Percentiles rank a stretch among this genome's conserved stretches.
Conservation (phyloP, 2,888 invertebrate genomes). For the Phaedon cochleariae region DNA sequence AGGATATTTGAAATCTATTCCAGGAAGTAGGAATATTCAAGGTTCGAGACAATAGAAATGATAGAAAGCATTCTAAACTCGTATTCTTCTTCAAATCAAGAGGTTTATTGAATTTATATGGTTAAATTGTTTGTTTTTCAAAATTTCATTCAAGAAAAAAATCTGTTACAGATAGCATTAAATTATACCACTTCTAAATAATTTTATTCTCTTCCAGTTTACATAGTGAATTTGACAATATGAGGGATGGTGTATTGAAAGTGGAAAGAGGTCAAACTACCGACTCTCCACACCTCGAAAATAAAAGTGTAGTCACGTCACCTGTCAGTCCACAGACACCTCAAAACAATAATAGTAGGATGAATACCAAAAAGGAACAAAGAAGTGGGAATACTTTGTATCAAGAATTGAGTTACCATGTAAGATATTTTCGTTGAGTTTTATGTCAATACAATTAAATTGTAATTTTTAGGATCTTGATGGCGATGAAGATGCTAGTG, state of each 20-base stretch:
- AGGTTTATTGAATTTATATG: too few species aligned
- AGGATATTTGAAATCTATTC: too few species aligned
- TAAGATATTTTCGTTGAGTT: slow-evolving; percentile 38
- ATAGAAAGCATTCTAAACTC: too few species aligned
- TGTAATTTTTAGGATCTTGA: slow-evolving; percentile 73
- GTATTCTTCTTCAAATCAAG: too few species aligned
- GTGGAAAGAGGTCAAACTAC: slow-evolving; percentile 61
- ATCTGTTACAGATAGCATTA: too few species aligned
- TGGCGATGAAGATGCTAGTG: slow-evolving; percentile 86
- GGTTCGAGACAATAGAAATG: too few species aligned
- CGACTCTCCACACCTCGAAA: slow-evolving; percentile 59
- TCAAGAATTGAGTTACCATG: slow-evolving; percentile 89
- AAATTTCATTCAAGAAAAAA: too few species aligned
- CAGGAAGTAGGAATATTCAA: too few species aligned
- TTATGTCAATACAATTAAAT: neutral
- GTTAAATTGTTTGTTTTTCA: too few species aligned
- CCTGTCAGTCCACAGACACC: slow-evolving; percentile 61
- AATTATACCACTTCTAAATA: too few species aligned
- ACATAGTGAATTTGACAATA: slow-evolving; percentile 59
- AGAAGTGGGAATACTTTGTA: slow-evolving; percentile 90
- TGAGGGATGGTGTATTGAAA: slow-evolving; percentile 53
- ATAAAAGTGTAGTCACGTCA: slow-evolving; percentile 61
- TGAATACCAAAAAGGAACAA: slow-evolving; percentile 85
- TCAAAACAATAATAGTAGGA: slow-evolving; percentile 64
- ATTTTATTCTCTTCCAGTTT: too few species aligned